Evolutionary conservation across 1,140 invertebrate genomes (phyloP).

Genomic region (Chironomus striatipennis): DNA sequence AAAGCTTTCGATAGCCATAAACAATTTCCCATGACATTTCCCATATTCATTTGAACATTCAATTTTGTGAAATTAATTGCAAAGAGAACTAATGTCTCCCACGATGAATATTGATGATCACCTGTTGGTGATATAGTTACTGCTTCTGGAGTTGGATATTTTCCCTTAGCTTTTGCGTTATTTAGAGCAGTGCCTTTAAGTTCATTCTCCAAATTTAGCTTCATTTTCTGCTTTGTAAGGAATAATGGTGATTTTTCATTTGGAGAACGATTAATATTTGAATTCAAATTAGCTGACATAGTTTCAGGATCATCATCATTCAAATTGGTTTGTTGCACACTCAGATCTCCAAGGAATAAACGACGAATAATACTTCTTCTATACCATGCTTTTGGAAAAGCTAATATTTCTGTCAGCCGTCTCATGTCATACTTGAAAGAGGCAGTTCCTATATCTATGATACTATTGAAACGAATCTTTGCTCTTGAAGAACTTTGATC

Average conservation of each 20-base stretch:
- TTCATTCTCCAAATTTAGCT: constrained; percentile 46
- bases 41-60: constrained; percentile 98
- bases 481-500: constrained; percentile 59
- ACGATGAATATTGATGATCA: constrained; percentile 51
- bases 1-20: constrained; percentile 84
- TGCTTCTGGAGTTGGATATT: constrained; percentile 35
- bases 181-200: constrained; percentile 30
- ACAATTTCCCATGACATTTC: constrained; percentile 92
- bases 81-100: constrained; percentile 94
- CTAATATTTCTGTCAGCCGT: constrained; percentile 90
- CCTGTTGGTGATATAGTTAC: constrained; percentile 37
- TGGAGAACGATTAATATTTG: background rate
- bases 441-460: constrained; percentile 94
- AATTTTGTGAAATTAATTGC: constrained; percentile 90
- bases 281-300: background rate
- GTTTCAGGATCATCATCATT: constrained; percentile 28
- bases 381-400: constrained; percentile 98
- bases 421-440: constrained; percentile 99
- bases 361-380: constrained; percentile 82
- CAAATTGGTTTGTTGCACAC: constrained; percentile 40
- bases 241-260: constrained; percentile 16
- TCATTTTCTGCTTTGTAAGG: constrained; percentile 38
- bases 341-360: constrained; percentile 87
- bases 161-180: constrained; percentile 44
- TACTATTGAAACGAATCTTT: constrained; percentile 85